Evolutionary conservation across 2,113 vertebrate genomes (phyloP), one percentile per base, ranked within the genome.

Genomic region (Rynchops niger): DNA sequence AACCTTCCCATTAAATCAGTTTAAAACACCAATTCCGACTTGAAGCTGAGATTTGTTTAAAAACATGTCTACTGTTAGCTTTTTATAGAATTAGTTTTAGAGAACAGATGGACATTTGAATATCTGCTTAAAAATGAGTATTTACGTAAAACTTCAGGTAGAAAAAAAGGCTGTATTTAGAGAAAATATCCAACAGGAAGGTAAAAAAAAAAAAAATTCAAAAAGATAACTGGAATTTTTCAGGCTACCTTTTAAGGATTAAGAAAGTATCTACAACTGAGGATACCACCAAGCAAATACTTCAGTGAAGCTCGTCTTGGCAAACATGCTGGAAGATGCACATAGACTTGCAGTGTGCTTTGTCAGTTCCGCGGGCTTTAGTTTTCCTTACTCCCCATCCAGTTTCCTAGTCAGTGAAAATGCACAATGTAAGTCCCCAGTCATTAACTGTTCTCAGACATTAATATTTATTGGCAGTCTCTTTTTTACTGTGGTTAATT

Each of bases 31-130:
- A 83, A 74, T 49, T 83, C 25, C 50, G 22, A 74, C 6, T 58
- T 90, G 56, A 79, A 86, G 61, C 42, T 71, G 53, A 86, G 67
- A 86, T 78, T 83, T 84, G 12, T 89, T 96, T 81, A 30, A 94
- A 89, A 86, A 70, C 12, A 16, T 36, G 40, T 56, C 53, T 90
- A 90, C 49, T 56, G 27, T 14, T 84, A 82, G 42, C 38, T 94
- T 90, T 95, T 92, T 86, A 81, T 56, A 78, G 84, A 81, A 86
- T 70, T 70, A 40, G 23, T 56, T 95, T 89, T 52, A 78, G 69
- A 45, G 67, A 97, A 93, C 90, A 96, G 91, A 94, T 90, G 88
- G 88, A 53, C 61, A 91, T 94, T 95, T 95, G 55, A 95, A 81
- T 88, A 92, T 77, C 73, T 78, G 55, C 73, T 86, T 86, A 34